Evolutionary conservation across 1,140 invertebrate species (phyloP), one percentile per base, ranked within the genome.

Genomic region (Tetragonula clypearis): DNA sequence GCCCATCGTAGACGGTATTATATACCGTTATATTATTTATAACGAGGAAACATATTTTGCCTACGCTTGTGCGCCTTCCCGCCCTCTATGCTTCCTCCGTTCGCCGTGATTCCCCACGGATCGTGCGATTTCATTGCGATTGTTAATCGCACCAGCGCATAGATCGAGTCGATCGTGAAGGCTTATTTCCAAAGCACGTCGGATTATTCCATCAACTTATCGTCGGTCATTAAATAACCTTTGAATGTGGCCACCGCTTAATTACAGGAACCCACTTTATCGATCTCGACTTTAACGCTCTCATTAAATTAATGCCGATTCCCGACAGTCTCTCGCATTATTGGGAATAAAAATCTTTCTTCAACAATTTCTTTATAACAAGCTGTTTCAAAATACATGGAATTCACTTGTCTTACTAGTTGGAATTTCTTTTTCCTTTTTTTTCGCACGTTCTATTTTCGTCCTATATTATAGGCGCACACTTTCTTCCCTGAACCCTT

Each of bases 11-110:
- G 66, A 84, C 82, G 71, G 88, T 84, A 83, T 92, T 90, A 89
- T 82, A 86, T 92, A 93, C 93, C 92, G 92, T 93, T 93, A 93
- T 87, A 87, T 92, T 92, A 92, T 93, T 92, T 92, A 92, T 90
- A 79, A 84, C 84, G 68, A 55, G 72, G 78, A 89, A 91, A 89
- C 90, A 89, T 86, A 92, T 91, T 92, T 92, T 92, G 90, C 87
- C 84, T 88, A 92, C 88, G 84, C 80, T 75, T 74, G 41, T 35
- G 26, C 12, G 19, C 56, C 77, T 82, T 82, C 30, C 79, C 69
- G 41, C 62, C 56, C 26, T 60, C 79, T 21, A 23, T 30, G 66
- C 35, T 53, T 58, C 12, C 30, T 75, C 53, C 26, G 21, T 41
- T 80, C 26, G 23, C 56, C 17, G n/a, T 11, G 19, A 23, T 62